Evolutionary conservation across 2,797 vertebrate species (phyloP), one percentile per base, ranked within the genome.

Genomic region (Phylloscopus collybita): DNA sequence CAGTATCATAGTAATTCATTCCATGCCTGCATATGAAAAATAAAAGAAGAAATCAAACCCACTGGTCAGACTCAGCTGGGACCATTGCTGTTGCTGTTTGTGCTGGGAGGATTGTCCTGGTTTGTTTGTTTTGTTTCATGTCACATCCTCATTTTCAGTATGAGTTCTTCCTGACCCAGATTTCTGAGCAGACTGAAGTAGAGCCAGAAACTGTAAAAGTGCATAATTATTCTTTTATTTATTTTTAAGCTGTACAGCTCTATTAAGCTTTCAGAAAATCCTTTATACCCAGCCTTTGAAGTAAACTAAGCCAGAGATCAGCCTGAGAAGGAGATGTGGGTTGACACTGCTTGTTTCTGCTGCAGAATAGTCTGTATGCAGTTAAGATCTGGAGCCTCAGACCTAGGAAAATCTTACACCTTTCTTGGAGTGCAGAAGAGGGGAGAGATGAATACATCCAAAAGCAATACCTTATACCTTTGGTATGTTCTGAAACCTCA

Each of bases 151-250:
- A 56, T 25, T 95, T 97, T 86, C 90, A 90, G 65, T 66, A 60
- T 23, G 57, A 83, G 69, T 90, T 94, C 80, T 69, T 91, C 76
- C 80, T 95, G 76, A 96, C 95, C 93, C 57, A 93, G 92, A 80
- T 96, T 96, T 90, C 90, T 86, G 36, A 80, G 88, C 78, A 93
- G 69, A 36, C 84, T 96, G 50, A 93, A 96, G 83, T 25, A 15
- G 34, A 97, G 86, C 80, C 88, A 92, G 64, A 60, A 78, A 93
- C 57, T 93, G 78, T 80, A 93, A 86, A 97, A 95, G 86, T 91
- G 88, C 70, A 96, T 82, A 94, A 96, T 96, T 96, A 95, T 89
- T 93, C 82, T 96, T 94, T 73, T 92, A 96, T 91, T 97, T 95
- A 88, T 95, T 92, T 95, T 95, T 94, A 92, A 95, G 74, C 90